A percentile compares a stretch with the other conserved stretches of the same genome.
Evolutionary conservation across 2,797 vertebrate species (phyloP).

Genomic region (Artibeus jamaicensis): DNA sequence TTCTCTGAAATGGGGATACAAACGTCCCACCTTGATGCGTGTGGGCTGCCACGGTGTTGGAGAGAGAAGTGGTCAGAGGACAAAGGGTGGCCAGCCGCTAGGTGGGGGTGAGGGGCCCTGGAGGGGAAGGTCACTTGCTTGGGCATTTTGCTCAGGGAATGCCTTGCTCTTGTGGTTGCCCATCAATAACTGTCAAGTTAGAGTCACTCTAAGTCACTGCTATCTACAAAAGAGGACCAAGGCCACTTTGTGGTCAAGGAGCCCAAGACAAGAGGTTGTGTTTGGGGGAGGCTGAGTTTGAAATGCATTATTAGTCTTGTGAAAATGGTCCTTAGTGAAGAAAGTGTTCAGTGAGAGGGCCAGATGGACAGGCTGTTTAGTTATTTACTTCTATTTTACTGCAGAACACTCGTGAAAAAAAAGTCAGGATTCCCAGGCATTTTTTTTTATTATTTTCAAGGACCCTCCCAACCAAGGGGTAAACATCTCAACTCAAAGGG

Average conservation of each 20-base stretch:
- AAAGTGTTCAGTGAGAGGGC: neutral
- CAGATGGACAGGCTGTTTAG: neutral
- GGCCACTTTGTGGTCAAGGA: slow-evolving; percentile 1
- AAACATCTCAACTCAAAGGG: neutral
- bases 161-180: neutral
- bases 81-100: fast-evolving
- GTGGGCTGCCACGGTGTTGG: neutral
- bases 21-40: neutral
- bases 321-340: neutral
- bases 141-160: neutral
- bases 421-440: neutral
- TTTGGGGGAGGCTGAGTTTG: neutral
- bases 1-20: neutral
- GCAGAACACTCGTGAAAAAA: neutral
- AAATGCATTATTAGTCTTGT: neutral
- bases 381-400: neutral
- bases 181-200: neutral
- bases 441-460: neutral
- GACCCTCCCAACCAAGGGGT: neutral
- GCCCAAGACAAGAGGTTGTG: neutral
- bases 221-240: slow-evolving; percentile 33
- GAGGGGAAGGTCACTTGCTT: neutral
- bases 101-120: neutral
- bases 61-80: neutral
- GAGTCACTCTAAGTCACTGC: slow-evolving; percentile 39